A percentile compares a stretch with the other conserved stretches of the same genome.
Evolutionary conservation across 2,113 vertebrate species (phyloP).

Genomic region (Cheirogaleus medius): DNA sequence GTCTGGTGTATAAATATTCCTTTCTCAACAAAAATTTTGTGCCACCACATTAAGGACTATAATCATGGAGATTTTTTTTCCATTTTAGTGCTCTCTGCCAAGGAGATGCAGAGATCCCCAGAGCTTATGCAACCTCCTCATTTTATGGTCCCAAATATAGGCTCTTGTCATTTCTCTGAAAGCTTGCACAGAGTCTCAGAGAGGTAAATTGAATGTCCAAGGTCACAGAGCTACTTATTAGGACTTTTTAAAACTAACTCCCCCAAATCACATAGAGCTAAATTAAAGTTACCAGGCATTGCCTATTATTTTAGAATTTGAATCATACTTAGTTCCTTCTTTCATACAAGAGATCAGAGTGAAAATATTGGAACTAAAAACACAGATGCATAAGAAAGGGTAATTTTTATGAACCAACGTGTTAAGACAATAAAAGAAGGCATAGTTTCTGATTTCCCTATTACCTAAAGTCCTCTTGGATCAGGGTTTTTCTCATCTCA

Average conservation of each 20-base stretch:
- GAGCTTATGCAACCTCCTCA: background rate
- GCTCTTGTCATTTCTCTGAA: background rate
- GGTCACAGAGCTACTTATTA: background rate
- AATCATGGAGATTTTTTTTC: background rate
- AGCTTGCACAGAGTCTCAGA: background rate
- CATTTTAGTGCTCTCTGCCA: background rate
- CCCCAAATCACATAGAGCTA: background rate
- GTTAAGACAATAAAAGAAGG: constrained; percentile 60
- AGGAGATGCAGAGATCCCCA: background rate
- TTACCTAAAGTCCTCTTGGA: constrained; percentile 35
- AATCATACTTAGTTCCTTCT: background rate
- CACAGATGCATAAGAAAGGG: background rate
- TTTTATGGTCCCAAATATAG: background rate
- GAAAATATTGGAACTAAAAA: background rate
- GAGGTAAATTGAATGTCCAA: background rate
- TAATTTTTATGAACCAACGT: constrained; percentile 60
- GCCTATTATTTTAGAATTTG: background rate
- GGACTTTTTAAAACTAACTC: background rate
- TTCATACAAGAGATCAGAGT: constrained; percentile 1
- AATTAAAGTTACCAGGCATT: background rate
- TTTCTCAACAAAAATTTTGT: background rate
- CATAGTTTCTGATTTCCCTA: constrained; percentile 48
- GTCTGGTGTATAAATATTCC: background rate
- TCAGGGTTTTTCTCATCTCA: constrained; percentile 4
- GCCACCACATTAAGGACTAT: background rate